Evolutionary conservation across 2,888 invertebrate genomes (phyloP).

Genomic region (Sepiola atlantica): DNA sequence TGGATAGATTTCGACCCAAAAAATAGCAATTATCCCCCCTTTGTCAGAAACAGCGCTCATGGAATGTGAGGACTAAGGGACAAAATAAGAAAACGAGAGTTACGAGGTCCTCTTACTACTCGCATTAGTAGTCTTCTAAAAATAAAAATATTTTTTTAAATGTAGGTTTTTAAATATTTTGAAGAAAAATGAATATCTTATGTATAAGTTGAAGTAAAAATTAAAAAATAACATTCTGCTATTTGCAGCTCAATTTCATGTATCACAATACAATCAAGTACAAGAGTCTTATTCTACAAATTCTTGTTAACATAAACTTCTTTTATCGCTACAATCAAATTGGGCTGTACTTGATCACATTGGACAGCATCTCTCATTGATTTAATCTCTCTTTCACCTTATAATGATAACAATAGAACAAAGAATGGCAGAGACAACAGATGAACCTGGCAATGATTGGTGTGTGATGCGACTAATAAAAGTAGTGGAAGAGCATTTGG

Average conservation of each 20-base stretch:
- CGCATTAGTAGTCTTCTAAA: no score
- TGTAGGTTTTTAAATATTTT: neutral
- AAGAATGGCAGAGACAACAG: conserved; percentile 6
- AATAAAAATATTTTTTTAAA: neutral
- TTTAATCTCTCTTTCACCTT: conserved; percentile 32
- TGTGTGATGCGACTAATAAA: neutral
- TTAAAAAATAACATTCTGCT: neutral
- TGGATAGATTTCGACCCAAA: no score
- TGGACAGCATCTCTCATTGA: neutral
- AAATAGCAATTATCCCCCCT: no score
- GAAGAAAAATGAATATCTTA: neutral
- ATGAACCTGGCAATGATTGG: conserved; percentile 8
- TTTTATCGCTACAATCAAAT: neutral
- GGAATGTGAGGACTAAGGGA: no score
- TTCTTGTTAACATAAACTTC: conserved; percentile 16
- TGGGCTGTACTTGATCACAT: neutral
- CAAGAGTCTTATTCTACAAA: neutral
- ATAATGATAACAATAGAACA: neutral
- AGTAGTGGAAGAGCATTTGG: neutral
- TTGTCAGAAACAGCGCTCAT: no score
- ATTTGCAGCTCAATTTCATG: neutral
- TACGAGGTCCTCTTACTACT: no score
- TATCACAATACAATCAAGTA: neutral
- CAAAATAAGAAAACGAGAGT: no score
- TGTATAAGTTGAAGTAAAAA: neutral